These are phyloP conservation scores for Nibea coibor DNA, from an alignment of 2,113 vertebrate species.

Conservation along the genomic window DNA sequence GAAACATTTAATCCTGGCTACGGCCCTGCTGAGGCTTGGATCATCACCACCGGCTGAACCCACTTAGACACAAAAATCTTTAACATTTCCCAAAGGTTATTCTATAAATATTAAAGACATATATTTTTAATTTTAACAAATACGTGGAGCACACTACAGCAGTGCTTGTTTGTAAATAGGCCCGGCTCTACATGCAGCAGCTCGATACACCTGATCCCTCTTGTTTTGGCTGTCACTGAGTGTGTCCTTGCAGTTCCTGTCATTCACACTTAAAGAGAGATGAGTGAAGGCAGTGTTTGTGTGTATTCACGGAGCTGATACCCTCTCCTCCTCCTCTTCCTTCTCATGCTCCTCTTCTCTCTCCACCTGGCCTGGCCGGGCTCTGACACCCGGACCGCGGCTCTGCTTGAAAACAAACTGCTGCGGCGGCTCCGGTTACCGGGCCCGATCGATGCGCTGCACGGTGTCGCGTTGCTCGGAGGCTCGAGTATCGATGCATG, in stretches of 20 bases:
- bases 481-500: conserved; percentile 76
- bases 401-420: conserved; percentile 82
- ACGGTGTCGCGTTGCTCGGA: conserved; percentile 79
- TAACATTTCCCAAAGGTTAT: background rate
- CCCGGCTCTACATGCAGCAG: conserved; percentile 14
- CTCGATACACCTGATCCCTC: conserved; percentile 48
- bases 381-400: conserved; percentile 59
- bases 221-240: conserved; percentile 57
- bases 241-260: conserved; percentile 45
- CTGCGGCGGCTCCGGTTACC: conserved; percentile 70
- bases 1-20: background rate
- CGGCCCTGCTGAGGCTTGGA: too few relatives aligned
- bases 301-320: conserved; percentile 54
- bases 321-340: conserved; percentile 11
- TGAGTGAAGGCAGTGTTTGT: conserved; percentile 48
- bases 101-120: background rate
- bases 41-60: too few relatives aligned
- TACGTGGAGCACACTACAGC: background rate
- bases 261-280: conserved; percentile 50
- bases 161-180: conserved; percentile 47
- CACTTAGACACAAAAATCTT: background rate
- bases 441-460: conserved; percentile 74
- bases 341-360: conserved; percentile 4
- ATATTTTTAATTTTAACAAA: background rate
- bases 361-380: conserved; percentile 54